Conservation (phyloP, 2,113 vertebrate species). For the Hydrochoerus hydrochaeris region DNA sequence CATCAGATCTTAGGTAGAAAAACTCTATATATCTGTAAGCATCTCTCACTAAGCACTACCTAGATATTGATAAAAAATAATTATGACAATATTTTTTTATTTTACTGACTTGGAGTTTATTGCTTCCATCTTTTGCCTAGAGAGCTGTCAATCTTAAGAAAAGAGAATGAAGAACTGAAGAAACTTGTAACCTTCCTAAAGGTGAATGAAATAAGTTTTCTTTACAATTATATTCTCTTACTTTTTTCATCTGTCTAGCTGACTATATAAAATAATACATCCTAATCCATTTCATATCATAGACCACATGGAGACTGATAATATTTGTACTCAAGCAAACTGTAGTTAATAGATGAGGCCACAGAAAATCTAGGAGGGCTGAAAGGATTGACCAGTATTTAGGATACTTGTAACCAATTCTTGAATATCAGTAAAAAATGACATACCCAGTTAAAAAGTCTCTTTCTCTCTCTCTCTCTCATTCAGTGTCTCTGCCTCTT, state of each 20-base stretch:
- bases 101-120: slow-evolving; percentile 52
- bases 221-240: slow-evolving; percentile 47
- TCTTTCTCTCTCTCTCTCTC: not conserved
- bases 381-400: not conserved
- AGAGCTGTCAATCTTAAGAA: slow-evolving; percentile 86
- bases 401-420: slow-evolving; percentile 35
- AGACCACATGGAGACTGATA: not conserved
- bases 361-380: not conserved
- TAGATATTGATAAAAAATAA: slow-evolving; percentile 46
- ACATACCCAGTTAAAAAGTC: not conserved
- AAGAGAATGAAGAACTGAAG: slow-evolving; percentile 90
- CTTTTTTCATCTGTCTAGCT: not conserved
- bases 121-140: slow-evolving; percentile 78
- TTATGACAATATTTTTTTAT: not conserved
- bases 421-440: not conserved
- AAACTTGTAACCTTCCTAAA: slow-evolving; percentile 89
- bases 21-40: not conserved
- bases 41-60: slow-evolving; percentile 43
- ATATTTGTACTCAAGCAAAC: not conserved
- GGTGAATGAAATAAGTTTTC: slow-evolving; percentile 81
- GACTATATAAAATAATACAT: slow-evolving; percentile 11
- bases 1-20: slow-evolving; percentile 24
- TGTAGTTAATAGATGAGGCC: slow-evolving; percentile 29
- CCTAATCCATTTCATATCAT: slow-evolving; percentile 37
- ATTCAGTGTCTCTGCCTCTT: too few relatives aligned